Base-by-base conservation (phyloP, 2,797 vertebrate genomes). In the Amblyraja radiata region DNA sequence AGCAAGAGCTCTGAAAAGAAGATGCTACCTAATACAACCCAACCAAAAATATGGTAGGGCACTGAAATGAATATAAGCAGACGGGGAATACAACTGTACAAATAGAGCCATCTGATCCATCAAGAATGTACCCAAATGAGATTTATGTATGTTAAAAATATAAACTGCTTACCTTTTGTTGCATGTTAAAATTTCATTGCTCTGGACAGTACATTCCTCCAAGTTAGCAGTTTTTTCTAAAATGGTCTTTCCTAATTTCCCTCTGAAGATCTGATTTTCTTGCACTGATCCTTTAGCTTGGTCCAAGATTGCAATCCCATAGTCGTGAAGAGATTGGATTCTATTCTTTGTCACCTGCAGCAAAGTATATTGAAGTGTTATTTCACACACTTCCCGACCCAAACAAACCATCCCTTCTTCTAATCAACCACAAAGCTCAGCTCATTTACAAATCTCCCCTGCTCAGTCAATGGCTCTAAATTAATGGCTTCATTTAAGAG, bases 201-300 rank as follows among this genome's bases (percentile, higher is more conserved):
- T 98, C 63, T 97, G 96, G 93, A 98, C 94, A 32, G 97, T 28
- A 71, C 97, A 98, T 84, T 96, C 96, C 79, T 97, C 95, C 93
- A 97, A 97, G 93, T 95, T 96, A 10, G 97, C 95, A 74, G 97
- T 94, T 76, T 96, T 95, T 93, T 97, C 96, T 73, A 98, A 95
- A 93, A 98, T 96, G 13, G 96, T 95, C 94, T 97, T 98, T 86
- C 96, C 96, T 94, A 96, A 96, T 93, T 96, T 97, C 46, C 98
- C 97, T 95, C 98, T 97, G 95, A 97, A 99, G 95, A 98, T 96
- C 91, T 97, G 94, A 93, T 98, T 99, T 95, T 98, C 98, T 93
- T 97, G 97, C 79, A 99, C 96, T 14, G 97, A 94, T 65, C 97
- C 98, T 95, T 97, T 97, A 65, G 97, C 97, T 32, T 96, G 95